Evolutionary conservation across 2,888 invertebrate genomes (phyloP), one percentile per base, ranked within the genome.

Genomic region (Synergus umbraculus): DNA sequence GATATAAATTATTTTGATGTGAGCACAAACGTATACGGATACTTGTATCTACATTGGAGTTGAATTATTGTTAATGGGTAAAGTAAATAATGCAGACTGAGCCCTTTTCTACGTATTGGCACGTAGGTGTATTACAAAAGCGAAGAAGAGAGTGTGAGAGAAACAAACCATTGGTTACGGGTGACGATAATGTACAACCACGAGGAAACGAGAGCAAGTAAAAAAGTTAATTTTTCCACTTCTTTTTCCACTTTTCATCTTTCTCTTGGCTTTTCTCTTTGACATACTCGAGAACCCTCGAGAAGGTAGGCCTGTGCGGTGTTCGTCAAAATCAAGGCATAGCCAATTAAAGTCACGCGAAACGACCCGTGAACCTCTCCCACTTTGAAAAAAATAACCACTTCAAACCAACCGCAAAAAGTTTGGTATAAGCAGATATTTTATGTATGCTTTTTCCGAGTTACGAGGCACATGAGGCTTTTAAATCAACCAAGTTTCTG

Each of bases 141-240:
- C 85, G 85, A 37, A 7, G 37, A 37, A 37, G 84, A 84, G 84
- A 83, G 81, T 82, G 83, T 80, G 46, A 86, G 89, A 87, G 89
- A 89, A 90, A 90, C 89, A 88, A 89, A 85, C 87, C 86, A 88
- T 89, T 89, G 89, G 88, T 88, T 89, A 89, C 88, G 87, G 88
- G 86, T 88, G 88, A 89, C 88, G 87, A 88, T 88, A 89, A 90
- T 89, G 82, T 76, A 58, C 76, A 80, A 66, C 78, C 64, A 54
- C 66, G 63, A 67, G 78, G 81, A 73, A 77, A 79, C 29, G 79
- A 79, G 78, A 67, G 80, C 77, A 69, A 46, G 78, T 80, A 58
- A 76, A 81, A 81, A 82, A 54, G 82, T 65, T 66, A 79, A 78
- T 18, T 69, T 79, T 22, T 22, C 22, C 22, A 22, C 73, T 49